Conservation (phyloP, 2,888 invertebrate species). For the Capitulum mitella region DNA sequence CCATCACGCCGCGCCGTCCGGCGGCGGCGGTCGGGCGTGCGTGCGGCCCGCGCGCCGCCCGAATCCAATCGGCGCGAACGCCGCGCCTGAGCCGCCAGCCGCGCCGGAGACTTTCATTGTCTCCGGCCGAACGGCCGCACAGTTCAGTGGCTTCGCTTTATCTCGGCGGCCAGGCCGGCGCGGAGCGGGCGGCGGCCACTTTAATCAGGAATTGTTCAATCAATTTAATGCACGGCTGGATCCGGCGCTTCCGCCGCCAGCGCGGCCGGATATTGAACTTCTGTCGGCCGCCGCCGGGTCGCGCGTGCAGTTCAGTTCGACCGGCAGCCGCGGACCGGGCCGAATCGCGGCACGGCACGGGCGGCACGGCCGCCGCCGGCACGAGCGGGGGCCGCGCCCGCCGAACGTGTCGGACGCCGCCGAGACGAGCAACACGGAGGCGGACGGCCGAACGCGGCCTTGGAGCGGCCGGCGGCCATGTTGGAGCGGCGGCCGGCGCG, state of each 20-base stretch:
- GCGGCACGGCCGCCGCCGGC: neutral
- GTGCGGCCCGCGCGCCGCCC: neutral
- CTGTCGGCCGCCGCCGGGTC: neutral
- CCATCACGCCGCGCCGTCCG: neutral
- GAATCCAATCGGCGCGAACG: neutral
- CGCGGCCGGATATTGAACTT: neutral
- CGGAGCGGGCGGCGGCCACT: neutral
- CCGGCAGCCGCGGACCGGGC: neutral
- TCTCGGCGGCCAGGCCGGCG: neutral
- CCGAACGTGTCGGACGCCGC: neutral
- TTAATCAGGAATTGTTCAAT: slow-evolving; percentile 24
- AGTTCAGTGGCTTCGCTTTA: neutral
- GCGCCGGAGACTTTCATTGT: neutral
- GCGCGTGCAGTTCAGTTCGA: neutral
- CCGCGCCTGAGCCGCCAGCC: neutral
- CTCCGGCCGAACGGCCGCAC: neutral
- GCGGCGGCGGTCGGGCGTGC: neutral
- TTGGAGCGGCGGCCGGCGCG: neutral
- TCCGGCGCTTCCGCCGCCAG: neutral
- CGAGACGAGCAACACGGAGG: too few relatives aligned
- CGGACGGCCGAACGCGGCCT: neutral
- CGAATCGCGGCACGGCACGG: neutral
- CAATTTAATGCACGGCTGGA: slow-evolving; percentile 24
- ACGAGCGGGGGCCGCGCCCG: neutral
- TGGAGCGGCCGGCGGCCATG: slow-evolving; percentile 14